phyloP scores from a whole-genome alignment of 2,888 invertebrate species.

The Phrixothrix hirtus region DNA sequence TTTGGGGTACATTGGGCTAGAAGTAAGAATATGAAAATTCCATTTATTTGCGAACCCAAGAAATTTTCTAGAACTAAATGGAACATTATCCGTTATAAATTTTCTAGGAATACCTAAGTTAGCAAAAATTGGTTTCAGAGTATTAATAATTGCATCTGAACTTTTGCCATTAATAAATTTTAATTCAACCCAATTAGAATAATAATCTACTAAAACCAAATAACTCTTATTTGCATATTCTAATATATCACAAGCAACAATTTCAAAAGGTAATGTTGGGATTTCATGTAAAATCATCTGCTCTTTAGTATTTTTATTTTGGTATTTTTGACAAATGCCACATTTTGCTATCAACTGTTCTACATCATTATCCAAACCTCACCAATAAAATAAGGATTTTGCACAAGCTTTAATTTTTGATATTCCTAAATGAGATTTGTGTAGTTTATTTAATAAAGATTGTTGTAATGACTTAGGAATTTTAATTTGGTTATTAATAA shows the following conservation, averaged over 20 bases:
- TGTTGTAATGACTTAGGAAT: neutral
- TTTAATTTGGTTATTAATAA: neutral
- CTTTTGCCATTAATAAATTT: too few relatives aligned
- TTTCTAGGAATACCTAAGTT: neutral
- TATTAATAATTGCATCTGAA: too few relatives aligned
- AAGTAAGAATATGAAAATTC: neutral
- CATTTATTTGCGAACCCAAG: neutral
- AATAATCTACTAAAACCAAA: constrained; percentile 9
- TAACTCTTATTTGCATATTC: too few relatives aligned
- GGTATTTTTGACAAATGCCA: too few relatives aligned
- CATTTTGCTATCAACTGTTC: constrained; percentile 1
- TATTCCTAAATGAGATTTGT: neutral
- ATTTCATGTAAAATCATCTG: neutral
- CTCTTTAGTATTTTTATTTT: neutral
- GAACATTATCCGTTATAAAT: too few relatives aligned
- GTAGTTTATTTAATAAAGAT: neutral
- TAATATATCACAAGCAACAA: too few relatives aligned
- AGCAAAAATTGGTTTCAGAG: neutral
- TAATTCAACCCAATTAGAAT: constrained; percentile 9
- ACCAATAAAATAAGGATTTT: too few relatives aligned
- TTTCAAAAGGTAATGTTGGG: neutral
- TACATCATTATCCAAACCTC: too few relatives aligned
- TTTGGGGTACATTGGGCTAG: constrained; percentile 4
- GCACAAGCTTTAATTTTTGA: neutral
- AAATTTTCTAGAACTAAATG: constrained; percentile 3